Base-by-base conservation (phyloP, 2,888 invertebrate genomes). In the Oscheius sp. region DNA sequence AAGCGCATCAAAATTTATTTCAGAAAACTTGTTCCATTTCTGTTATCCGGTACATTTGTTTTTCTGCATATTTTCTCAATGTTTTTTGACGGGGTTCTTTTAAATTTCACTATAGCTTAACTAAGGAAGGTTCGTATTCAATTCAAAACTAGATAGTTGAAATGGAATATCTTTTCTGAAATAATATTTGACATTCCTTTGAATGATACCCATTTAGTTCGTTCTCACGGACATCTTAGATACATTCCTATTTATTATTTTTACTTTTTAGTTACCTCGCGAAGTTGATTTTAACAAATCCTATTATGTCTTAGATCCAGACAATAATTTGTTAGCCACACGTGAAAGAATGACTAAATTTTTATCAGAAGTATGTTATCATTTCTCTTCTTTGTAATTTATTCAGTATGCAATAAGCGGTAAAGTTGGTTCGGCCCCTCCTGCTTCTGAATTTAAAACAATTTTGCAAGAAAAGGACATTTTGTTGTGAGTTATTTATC, bases 181-280 rank as follows among this genome's bases (percentile, higher is more conserved):
- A n/a, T n/a, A n/a, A n/a, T n/a, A n/a, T n/a, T n/a, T n/a, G n/a
- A n/a, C n/a, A n/a, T n/a, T n/a, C n/a, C n/a, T n/a, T n/a, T n/a
- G 76, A 9, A 84, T 65, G 24, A 80, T 80, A 57, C 83, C 84
- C 28, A 83, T 72, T 54, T 81, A 69, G 67, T 84, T 85, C 22
- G 84, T 82, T 32, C 74, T 30, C 84, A 84, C 85, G 28, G 81
- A n/a, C n/a, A n/a, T n/a, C n/a, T n/a, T n/a, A n/a, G n/a, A n/a
- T n/a, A n/a, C n/a, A n/a, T n/a, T n/a, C n/a, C 36, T 2, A 3
- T 54, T 9, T 22, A 51, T n/a, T n/a, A n/a, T n/a, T n/a, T n/a
- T n/a, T n/a, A n/a, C n/a, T 62, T 32, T 62, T 45, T n/a, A 80
- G 77, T 56, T 80, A 3, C 82, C 82, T 0, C 77, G 73, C 9